A percentile compares a stretch with the other conserved stretches of the same genome.
These are phyloP conservation scores for Phyllotreta striolata DNA, from an alignment of 2,888 invertebrate genomes.

Conservation along the genomic window DNA sequence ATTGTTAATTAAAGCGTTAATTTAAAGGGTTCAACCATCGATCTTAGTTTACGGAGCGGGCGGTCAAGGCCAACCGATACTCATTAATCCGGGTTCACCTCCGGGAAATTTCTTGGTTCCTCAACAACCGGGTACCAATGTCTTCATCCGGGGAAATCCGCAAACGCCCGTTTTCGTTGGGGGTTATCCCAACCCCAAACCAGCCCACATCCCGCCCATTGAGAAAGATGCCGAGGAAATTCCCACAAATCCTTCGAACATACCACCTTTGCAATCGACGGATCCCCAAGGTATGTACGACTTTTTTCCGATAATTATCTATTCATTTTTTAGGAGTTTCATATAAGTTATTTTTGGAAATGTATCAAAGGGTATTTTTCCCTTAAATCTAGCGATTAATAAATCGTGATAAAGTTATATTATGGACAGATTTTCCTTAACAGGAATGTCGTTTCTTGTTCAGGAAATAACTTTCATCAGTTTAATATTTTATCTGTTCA, in stretches of 20 bases:
- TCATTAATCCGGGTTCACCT: constrained; percentile 54
- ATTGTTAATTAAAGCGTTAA: too few relatives aligned
- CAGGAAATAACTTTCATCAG: too few relatives aligned
- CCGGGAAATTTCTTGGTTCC: constrained; percentile 56
- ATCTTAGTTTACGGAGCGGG: constrained; percentile 52
- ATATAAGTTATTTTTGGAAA: too few relatives aligned
- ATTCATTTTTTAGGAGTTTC: too few relatives aligned
- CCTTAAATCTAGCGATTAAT: too few relatives aligned
- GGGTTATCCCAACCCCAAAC: constrained; percentile 56
- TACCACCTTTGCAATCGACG: constrained; percentile 46
- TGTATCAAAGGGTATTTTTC: too few relatives aligned
- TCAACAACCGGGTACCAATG: constrained; percentile 49
- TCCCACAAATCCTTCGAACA: constrained; percentile 54
- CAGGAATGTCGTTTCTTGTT: too few relatives aligned
- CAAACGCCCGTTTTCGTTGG: constrained; percentile 50
- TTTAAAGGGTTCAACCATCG: constrained; percentile 55
- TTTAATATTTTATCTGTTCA: too few relatives aligned
- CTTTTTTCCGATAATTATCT: neutral
- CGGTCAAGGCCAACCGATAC: constrained; percentile 55
- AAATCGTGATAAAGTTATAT: neutral
- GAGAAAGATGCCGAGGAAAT: constrained; percentile 60
- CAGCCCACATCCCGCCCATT: constrained; percentile 56
- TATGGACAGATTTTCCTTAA: too few relatives aligned
- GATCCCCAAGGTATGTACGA: constrained; percentile 24
- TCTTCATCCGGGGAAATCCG: constrained; percentile 45